Evolutionary conservation across 2,888 invertebrate genomes (phyloP).

Genomic region (Limenitis camilla): DNA sequence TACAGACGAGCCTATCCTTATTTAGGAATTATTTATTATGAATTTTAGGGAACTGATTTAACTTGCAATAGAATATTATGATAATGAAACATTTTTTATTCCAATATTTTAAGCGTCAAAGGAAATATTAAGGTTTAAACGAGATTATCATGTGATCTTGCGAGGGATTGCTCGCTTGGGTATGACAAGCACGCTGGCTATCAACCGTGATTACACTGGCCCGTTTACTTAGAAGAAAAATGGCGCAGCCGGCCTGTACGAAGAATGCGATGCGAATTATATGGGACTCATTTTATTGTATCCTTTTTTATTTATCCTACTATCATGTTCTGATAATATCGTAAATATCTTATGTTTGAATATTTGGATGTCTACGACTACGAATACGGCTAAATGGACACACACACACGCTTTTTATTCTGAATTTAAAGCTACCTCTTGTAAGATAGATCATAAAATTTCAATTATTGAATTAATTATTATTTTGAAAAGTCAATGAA

Average conservation of each 20-base stretch:
- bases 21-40: not conserved
- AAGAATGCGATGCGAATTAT: slow-evolving; percentile 21
- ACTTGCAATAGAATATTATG: not conserved
- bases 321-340: too few relatives aligned
- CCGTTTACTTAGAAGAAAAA: slow-evolving; percentile 21
- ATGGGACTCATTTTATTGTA: slow-evolving; percentile 15
- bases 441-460: too few relatives aligned
- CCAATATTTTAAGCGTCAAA: slow-evolving; percentile 13
- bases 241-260: slow-evolving; percentile 15
- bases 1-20: too few relatives aligned
- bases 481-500: too few relatives aligned
- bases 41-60: not conserved
- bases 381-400: too few relatives aligned
- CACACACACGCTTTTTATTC: too few relatives aligned
- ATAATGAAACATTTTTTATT: too few relatives aligned
- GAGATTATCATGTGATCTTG: slow-evolving; percentile 20
- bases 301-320: too few relatives aligned
- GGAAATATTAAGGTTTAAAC: slow-evolving; percentile 17
- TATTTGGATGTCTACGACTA: too few relatives aligned
- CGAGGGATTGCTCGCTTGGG: slow-evolving; percentile 18
- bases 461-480: too few relatives aligned
- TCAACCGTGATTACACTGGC: slow-evolving; percentile 23
- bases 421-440: too few relatives aligned
- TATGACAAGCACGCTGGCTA: slow-evolving; percentile 22
- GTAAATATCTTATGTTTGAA: too few relatives aligned